Evolutionary conservation across 2,797 vertebrate genomes (phyloP), one percentile per base, ranked within the genome.

Genomic region (Neostethus bicornis): DNA sequence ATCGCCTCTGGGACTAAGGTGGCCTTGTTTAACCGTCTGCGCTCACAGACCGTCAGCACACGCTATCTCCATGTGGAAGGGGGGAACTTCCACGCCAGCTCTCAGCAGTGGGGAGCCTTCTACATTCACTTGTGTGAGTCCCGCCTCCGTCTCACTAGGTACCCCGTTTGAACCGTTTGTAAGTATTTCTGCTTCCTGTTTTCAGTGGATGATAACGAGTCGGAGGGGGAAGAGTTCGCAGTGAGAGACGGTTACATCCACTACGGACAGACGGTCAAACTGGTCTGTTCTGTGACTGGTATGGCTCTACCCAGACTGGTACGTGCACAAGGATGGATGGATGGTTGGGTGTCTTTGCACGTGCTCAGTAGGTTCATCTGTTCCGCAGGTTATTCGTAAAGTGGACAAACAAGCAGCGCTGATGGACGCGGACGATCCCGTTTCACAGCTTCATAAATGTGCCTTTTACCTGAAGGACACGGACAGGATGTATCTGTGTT

Each of bases 131-230:
- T 99, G 62, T 84, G 97, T 99, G 85, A 96, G 97, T 95, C 83
- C 34, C 16, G 5, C 23, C 2, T 25, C 11, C 7, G 19, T 5
- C 34, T 41, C 12, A 11, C n/a, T 16, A 31, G 19, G 3, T 0
- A 25, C 2, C 1, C 5, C 9, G 17, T 41, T 20, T 13, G 37
- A n/a, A 28, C 19, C 7, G 20, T 31, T 32, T 26, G 21, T 8
- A 19, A 10, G 7, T 53, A 0, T 17, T 48, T 7, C 42, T 10
- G 50, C n/a, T 10, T 56, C 75, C 25, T 69, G 13, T 56, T 37
- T 16, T n/a, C n/a, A 99, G 97, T 99, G 94, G 97, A 98, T 26
- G 96, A 99, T 37, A 96, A 98, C n/a, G 97, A 99, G 84, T 98
- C 97, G 1, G 97, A 99, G 90, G 97, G 97, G 73, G 97, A 99